phyloP scores from a whole-genome alignment of 2,888 invertebrate species.

The Peribatodes rhomboidaria region DNA sequence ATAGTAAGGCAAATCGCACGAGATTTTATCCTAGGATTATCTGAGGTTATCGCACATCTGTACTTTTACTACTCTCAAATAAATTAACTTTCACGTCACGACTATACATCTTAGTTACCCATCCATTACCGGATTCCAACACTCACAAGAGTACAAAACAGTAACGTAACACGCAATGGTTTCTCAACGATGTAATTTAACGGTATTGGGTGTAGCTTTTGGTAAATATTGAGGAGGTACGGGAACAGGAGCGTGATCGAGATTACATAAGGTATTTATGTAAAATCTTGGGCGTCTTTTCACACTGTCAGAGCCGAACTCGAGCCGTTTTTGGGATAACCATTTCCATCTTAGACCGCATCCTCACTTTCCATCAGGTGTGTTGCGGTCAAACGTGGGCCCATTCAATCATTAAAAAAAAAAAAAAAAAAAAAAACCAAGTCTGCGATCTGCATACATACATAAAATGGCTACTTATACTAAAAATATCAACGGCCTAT shows the following conservation, averaged over 20 bases:
- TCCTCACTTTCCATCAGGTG: no score
- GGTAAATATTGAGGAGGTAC: constrained; percentile 42
- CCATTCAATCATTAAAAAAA: no score
- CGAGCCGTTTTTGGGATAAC: constrained; percentile 35
- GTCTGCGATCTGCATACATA: no score
- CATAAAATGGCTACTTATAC: no score
- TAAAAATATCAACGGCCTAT: no score
- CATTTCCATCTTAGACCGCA: no score
- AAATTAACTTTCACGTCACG: constrained; percentile 35
- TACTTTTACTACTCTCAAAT: constrained; percentile 53
- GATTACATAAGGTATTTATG: constrained; percentile 78
- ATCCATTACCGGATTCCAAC: constrained; percentile 49
- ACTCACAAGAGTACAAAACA: not conserved
- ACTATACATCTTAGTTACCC: constrained; percentile 9
- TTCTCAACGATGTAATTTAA: constrained; percentile 6
- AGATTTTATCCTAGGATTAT: constrained; percentile 79
- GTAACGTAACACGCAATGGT: constrained; percentile 47
- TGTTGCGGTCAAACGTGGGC: no score
- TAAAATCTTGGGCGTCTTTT: constrained; percentile 64
- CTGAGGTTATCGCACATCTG: constrained; percentile 79
- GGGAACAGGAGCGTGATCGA: constrained; percentile 69
- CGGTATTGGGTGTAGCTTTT: constrained; percentile 16
- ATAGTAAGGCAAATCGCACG: constrained; percentile 73
- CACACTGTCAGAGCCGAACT: constrained; percentile 40
- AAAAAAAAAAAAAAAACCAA: no score